Base-by-base conservation (phyloP, 2,113 vertebrate genomes). In the Corydoras sp. region DNA sequence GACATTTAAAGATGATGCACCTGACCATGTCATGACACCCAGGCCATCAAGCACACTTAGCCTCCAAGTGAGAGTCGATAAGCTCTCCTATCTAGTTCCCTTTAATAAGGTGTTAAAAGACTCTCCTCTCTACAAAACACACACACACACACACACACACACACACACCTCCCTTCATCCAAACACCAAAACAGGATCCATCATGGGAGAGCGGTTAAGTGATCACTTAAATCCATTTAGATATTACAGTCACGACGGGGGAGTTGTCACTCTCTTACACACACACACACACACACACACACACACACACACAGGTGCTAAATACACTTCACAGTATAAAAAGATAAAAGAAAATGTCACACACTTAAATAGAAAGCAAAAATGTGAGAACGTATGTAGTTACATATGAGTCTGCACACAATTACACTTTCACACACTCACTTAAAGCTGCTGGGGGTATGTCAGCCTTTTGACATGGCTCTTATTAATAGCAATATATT, bases 81-180 rank as follows among this genome's bases (percentile, higher is more conserved):
- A 60, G 55, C 56, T 65, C 54, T 31, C 24, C 14, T 35, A 65
- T 65, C 71, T 65, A 60, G 49, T 66, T 73, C 62, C 65, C 71
- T 65, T 73, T 65, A 65, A 73, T 65, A 65, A 66, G 43, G 71
- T 73, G 71, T 65, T 73, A 73, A 73, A 73, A 73, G 71, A 63
- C 35, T 10, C 3, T 35, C 49, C 58, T 10, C 29, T 48, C 10
- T 9, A 58, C 14, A 14, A 35, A 29, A 18, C 58, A 18, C 48
- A 15, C 58, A 31, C 68, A n/a, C 12, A 14, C 53, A 30, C 69
- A 62, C 68, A 62, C 69, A 55, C 51, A 72, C 58, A 71, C 60
- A 54, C 51, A 55, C 51, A 54, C 59, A 55, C 50, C 11, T n/a
- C 30, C 61, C 49, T 9, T 35, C 10, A 14, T 18, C 14, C 35